Evolutionary conservation across 2,113 vertebrate genomes (phyloP).

Genomic region (Cacatua alba): DNA sequence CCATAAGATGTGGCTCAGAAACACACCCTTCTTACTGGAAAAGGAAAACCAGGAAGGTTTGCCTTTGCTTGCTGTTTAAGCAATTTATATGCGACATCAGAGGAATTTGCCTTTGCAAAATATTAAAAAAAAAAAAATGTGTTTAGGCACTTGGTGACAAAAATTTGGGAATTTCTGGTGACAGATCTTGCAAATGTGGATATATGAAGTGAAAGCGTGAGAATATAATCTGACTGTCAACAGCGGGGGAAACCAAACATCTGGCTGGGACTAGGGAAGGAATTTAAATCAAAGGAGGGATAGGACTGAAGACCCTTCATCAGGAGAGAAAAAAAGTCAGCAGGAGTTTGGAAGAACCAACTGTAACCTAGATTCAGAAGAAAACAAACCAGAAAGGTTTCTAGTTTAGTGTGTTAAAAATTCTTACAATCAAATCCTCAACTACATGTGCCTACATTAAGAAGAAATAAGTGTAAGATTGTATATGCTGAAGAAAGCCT

Average conservation of each 20-base stretch:
- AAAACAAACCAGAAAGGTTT: background rate
- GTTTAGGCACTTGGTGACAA: background rate
- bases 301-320: background rate
- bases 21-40: slow-evolving; percentile 49
- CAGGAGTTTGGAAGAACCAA: background rate
- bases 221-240: slow-evolving; percentile 12
- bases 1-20: slow-evolving; percentile 39
- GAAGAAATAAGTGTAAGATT: background rate
- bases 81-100: background rate
- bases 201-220: background rate
- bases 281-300: background rate
- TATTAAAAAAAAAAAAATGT: background rate
- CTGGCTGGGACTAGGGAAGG: background rate
- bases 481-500: background rate
- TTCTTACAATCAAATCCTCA: background rate
- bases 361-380: background rate
- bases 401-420: background rate
- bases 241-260: background rate
- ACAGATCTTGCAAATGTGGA: background rate
- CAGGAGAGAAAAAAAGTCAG: background rate
- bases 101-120: slow-evolving; percentile 31
- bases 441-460: background rate
- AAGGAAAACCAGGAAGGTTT: slow-evolving; percentile 8
- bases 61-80: slow-evolving; percentile 14
- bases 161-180: background rate